Evolutionary conservation across 2,888 invertebrate genomes (phyloP), one percentile per base, ranked within the genome.

Genomic region (Panorpa germanica): DNA sequence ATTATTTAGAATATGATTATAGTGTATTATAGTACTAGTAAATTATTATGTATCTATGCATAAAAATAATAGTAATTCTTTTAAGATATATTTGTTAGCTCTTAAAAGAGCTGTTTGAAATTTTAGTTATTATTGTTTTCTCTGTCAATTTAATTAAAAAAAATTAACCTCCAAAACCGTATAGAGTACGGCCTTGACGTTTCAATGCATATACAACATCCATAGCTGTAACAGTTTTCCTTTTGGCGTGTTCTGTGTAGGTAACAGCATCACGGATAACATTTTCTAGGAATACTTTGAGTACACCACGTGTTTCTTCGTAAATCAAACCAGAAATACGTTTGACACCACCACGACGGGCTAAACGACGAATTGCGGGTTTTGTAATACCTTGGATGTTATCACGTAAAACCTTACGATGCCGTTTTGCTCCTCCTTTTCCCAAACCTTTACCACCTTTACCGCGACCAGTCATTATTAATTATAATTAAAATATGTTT

Each of bases 181-280:
- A 82, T 8, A 83, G 52, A 35, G 81, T 82, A 40, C 78, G 63
- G 4, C 80, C 78, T 54, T 82, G 81, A 28, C 80, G 59, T 48
- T 83, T 82, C 44, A 82, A 51, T n/a, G 80, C 80, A 45, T 82
- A 85, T 27, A 83, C 80, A 8, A 85, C 76, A 41, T 83, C 82
- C 82, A 83, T 82, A 10, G 81, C 80, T 0, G 81, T 83, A 25
- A 83, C 82, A 2, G 82, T 85, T 57, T 85, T 85, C 41, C 82
- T 61, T 53, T 83, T 85, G 19, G 82, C 82, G 47, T 85, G 81
- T 46, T 83, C 81, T 1, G 81, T 82, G 52, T 81, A 82, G 4
- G 78, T 81, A 29, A 81, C 80, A n/a, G 81, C 78, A 46, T 81
- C 81, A 25, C 76, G 63, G 41, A 83, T 78, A 0, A 82, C 78